These are phyloP conservation scores for Leptoteleia sp. DNA, from an alignment of 1,140 invertebrate genomes.

Conservation along the genomic window DNA sequence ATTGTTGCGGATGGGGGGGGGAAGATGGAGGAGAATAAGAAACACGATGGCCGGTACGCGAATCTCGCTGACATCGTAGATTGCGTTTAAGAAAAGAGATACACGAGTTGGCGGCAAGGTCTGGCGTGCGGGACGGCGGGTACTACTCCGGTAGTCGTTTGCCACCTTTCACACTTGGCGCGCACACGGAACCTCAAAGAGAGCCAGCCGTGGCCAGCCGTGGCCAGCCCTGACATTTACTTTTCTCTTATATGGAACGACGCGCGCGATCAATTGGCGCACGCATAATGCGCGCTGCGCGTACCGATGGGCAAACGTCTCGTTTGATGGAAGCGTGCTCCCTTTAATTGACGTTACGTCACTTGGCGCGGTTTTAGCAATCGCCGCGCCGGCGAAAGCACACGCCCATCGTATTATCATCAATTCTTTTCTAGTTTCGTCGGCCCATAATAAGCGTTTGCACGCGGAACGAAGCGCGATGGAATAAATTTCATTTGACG, in stretches of 20 bases:
- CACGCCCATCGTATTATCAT: too few relatives aligned
- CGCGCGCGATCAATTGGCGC: constrained; percentile 58
- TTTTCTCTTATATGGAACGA: constrained; percentile 48
- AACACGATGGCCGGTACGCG: constrained; percentile 31
- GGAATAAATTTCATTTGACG: too few relatives aligned
- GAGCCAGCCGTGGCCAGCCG: too few relatives aligned
- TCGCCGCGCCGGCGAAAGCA: too few relatives aligned
- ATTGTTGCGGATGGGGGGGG: too few relatives aligned
- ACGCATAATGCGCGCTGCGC: constrained; percentile 8
- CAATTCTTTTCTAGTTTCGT: too few relatives aligned
- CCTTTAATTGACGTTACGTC: constrained; percentile 66
- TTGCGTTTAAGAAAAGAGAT: constrained; percentile 51
- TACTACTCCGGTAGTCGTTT: constrained; percentile 31
- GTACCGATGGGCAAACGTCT: constrained; percentile 35
- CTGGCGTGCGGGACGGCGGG: constrained; percentile 39
- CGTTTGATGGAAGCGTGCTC: constrained; percentile 60
- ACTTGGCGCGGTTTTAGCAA: constrained; percentile 43
- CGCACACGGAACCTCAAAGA: constrained; percentile 52
- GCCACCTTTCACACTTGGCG: constrained; percentile 72
- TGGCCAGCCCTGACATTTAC: constrained; percentile 68
- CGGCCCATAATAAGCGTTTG: too few relatives aligned
- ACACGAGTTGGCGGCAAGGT: constrained; percentile 70
- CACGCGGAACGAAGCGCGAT: too few relatives aligned
- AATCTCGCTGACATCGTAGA: constrained; percentile 43
- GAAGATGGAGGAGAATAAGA: constrained; percentile 2